Base-by-base conservation (phyloP, 2,113 vertebrate genomes). In the Rhineura floridana region DNA sequence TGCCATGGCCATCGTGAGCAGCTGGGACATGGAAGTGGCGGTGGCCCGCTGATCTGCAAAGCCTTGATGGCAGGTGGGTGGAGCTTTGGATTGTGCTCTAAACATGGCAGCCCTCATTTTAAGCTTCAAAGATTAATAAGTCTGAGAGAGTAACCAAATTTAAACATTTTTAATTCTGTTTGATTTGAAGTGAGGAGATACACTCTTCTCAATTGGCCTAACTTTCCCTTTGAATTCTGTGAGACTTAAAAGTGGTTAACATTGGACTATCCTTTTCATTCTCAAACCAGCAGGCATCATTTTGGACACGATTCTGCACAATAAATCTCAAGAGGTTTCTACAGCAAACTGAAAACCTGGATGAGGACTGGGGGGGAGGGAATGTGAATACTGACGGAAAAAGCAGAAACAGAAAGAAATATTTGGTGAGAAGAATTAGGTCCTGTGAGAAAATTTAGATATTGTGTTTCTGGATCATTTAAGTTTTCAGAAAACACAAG, bases 381-480 rank as follows among this genome's bases (percentile, higher is more conserved):
- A 21, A 91, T 70, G 19, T 82, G 28, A 89, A 86, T 30, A 81
- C 87, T 81, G 10, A 91, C 88, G 42, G 1, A 70, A 52, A n/a
- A 36, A 86, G 17, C 42, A 83, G 67, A 88, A 87, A n/a, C 0
- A 70, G 70, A 15, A 86, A 80, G 73, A 90, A 84, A 84, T 69
- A 86, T 17, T 93, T 90, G 67, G 30, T 55, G 87, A 83, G 81
- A 89, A 90, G 50, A 92, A 84, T 87, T 81, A 90, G 6, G 9
- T 84, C 7, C 87, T 83, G 17, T 79, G 59, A 65, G 67, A 90
- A 86, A 86, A 21, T 70, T 12, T 63, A 72, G 46, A 36, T 23
- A 93, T 87, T 89, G 6, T 0, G 0, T 21, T 79, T 48, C 55
- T 86, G 0, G 62, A 48, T 70, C 50, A 81, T 78, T 8, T 77